These are phyloP conservation scores for Petrocephalus microphthalmus DNA, from an alignment of 2,113 vertebrate species.

Conservation along the genomic window DNA sequence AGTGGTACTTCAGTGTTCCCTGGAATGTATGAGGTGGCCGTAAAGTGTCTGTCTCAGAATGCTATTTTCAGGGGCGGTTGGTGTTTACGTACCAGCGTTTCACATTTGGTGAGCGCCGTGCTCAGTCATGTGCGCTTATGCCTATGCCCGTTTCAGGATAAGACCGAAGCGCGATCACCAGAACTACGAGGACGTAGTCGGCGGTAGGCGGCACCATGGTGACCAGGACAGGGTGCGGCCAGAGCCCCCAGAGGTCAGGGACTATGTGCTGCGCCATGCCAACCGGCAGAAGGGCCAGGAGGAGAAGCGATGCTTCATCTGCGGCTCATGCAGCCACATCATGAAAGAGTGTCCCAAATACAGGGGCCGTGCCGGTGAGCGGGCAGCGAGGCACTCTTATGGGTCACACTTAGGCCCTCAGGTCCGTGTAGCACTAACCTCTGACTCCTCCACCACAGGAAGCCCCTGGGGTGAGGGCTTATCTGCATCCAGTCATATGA, in stretches of 20 bases:
- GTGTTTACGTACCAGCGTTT: neutral
- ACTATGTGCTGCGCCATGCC: conserved; percentile 54
- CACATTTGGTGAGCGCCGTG: neutral
- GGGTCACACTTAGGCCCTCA: neutral
- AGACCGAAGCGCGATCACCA: conserved; percentile 60
- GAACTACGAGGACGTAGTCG: conserved; percentile 55
- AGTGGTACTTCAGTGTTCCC: neutral
- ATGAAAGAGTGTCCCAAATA: conserved; percentile 83
- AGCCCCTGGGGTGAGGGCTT: neutral
- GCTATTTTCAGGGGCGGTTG: neutral
- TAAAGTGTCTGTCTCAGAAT: neutral
- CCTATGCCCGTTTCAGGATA: conserved; percentile 46
- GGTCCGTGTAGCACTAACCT: neutral
- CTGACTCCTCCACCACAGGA: neutral
- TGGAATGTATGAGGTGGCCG: neutral
- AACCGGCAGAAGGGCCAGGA: conserved; percentile 75
- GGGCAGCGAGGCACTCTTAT: neutral
- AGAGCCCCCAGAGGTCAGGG: conserved; percentile 52
- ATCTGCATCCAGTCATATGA: conserved; percentile 55
- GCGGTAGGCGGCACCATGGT: conserved; percentile 60
- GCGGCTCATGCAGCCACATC: conserved; percentile 79
- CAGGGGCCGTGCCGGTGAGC: conserved; percentile 71
- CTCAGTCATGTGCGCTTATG: neutral
- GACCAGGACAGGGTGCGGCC: conserved; percentile 50
- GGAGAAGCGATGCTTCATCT: conserved; percentile 81